Conservation (phyloP, 2,113 vertebrate genomes). For the Xiphophorus couchianus region DNA sequence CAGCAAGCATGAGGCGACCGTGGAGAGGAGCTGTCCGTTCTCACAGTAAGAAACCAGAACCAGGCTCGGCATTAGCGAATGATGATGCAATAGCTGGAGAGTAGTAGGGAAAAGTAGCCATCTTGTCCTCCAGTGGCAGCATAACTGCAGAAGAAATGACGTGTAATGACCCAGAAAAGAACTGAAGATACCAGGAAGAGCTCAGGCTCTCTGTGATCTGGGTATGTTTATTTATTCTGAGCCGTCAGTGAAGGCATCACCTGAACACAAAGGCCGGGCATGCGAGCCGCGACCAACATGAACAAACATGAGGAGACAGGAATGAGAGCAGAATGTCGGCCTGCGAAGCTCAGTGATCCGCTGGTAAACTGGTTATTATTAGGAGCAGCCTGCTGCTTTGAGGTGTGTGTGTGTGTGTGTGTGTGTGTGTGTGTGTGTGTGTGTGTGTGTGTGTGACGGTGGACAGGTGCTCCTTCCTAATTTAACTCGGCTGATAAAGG, state of each 20-base stretch:
- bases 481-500: slow-evolving; percentile 1
- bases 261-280: neutral
- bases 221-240: neutral
- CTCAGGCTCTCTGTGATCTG: neutral
- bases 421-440: no score
- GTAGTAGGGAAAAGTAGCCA: neutral
- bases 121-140: neutral
- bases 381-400: neutral
- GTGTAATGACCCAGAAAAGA: neutral
- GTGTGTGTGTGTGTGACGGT: slow-evolving; percentile 5
- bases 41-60: no score
- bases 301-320: neutral
- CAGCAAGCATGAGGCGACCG: no score
- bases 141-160: neutral
- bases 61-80: no score
- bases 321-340: no score
- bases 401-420: no score
- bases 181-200: neutral
- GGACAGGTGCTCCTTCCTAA: slow-evolving; percentile 43
- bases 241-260: neutral
- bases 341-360: neutral
- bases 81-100: no score
- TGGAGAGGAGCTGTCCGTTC: no score
- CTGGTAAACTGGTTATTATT: neutral
- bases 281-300: neutral